Evolutionary conservation across 2,888 invertebrate genomes (phyloP), one percentile per base, ranked within the genome.

Genomic region (Ochropacha duplaris): DNA sequence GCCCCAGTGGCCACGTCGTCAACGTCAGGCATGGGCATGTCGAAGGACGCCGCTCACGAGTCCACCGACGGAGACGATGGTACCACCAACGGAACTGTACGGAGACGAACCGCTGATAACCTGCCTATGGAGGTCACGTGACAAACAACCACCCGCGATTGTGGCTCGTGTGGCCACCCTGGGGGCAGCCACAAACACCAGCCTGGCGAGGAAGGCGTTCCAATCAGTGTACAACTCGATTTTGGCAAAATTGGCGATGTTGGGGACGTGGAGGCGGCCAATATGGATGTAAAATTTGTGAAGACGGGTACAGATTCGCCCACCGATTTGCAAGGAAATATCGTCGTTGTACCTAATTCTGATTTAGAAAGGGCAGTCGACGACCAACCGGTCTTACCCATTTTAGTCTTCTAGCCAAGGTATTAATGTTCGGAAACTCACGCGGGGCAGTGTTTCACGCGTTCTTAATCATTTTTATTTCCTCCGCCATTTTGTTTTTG

Each of bases 41-140:
- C 36, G 2, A 9, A 9, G 5, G 36, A 36, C 4, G 3, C 34
- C 22, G 26, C 36, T 36, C 39, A 14, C 28, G 36, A 36, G 36
- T n/a, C 16, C 0, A 16, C 16, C 56, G 66, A 63, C 57, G 68
- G 72, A 58, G 74, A 78, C 24, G 64, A 61, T 2, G 57, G 44
- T 2, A 2, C 73, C 49, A 73, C 77, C 54, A 80, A 81, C 71
- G 84, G 80, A 54, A 70, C 66, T 49, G 81, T 81, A 51, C 79
- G 83, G 2, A 76, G 80, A n/a, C 78, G 81, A 26, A 59, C 78
- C 54, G 65, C 78, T 44, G 90, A 87, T 79, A 79, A 83, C 28
- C 78, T 88, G 54, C 90, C 90, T 61, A 90, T 92, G 92, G 88
- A 90, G 81, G 92, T 92, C 81, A 92, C 92, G 90, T 92, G 91